Evolutionary conservation across 2,797 vertebrate genomes (phyloP), one percentile per base, ranked within the genome.

Genomic region (Cercopithecus hamlyni): DNA sequence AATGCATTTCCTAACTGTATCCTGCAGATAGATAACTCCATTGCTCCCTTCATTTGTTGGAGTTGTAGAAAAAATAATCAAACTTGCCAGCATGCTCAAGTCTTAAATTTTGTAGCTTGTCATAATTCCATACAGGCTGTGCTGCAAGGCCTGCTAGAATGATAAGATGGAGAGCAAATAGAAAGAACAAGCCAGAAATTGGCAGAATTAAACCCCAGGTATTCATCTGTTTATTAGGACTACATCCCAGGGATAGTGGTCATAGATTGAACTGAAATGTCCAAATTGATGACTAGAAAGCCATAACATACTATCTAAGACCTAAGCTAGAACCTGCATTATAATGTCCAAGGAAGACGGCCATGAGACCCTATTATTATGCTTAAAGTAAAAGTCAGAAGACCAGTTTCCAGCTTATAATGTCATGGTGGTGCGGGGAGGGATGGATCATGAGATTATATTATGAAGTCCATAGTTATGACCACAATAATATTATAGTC

Each of bases 1-100:
- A 98, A 98, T 98, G 50, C 33, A 76, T 90, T 98, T 97, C 81
- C 90, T 73, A 73, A 92, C 88, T 0, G 0, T 81, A 97, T 96
- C 94, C 87, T 96, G 83, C 94, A 97, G 90, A 96, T 26, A 89
- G 76, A 61, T 75, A 94, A 85, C 70, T 92, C 72, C 96, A 97
- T 94, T 97, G 88, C 67, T 97, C 58, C 72, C 97, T 64, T 33
- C 94, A 67, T 95, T 95, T 95, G 70, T 79, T 94, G 94, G 55
- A 93, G 79, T 10, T 95, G 86, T 50, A 91, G 67, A 83, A 96
- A 94, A 96, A 82, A 94, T 90, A 82, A 96, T 97, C 81, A 94
- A 87, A 81, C 82, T 96, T 97, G 76, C 85, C 90, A 94, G 90
- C 61, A 77, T 58, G 80, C 19, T 70, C 67, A 85, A 85, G 67